A percentile compares a stretch with the other conserved stretches of the same genome.
These are phyloP conservation scores for Eretmochelys imbricata DNA, from an alignment of 2,113 vertebrate genomes.

Conservation along the genomic window DNA sequence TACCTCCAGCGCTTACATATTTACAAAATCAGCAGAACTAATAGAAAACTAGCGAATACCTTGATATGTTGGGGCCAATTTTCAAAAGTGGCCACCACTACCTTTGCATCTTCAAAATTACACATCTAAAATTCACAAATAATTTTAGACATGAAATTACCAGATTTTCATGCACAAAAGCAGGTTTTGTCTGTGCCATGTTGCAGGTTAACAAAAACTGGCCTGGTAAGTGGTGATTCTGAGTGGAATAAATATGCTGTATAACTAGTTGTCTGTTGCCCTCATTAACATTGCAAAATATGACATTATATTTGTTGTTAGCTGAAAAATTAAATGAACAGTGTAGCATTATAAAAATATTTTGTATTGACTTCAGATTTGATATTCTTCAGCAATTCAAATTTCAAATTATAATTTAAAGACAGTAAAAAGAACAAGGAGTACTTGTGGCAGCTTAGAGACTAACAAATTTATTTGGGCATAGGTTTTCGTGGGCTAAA, in stretches of 20 bases:
- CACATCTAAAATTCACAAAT: not conserved
- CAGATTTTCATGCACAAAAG: not conserved
- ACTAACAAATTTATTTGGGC: no score
- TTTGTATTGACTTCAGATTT: not conserved
- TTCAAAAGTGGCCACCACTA: not conserved
- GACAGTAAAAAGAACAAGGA: no score
- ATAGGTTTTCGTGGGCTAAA: no score
- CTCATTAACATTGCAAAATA: not conserved
- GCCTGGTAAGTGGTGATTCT: not conserved
- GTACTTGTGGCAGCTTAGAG: no score
- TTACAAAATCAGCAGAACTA: not conserved
- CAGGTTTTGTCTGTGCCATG: not conserved
- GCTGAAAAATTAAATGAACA: not conserved
- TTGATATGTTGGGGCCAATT: not conserved
- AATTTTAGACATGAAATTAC: not conserved
- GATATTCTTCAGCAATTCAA: not conserved
- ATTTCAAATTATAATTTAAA: not conserved
- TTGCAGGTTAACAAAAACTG: not conserved
- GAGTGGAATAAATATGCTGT: not conserved
- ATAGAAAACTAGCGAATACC: not conserved
- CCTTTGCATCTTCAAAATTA: not conserved
- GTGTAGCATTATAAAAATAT: accelerated
- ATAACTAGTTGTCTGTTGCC: not conserved
- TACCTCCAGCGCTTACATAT: not conserved
- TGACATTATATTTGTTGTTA: not conserved